Conservation (phyloP, 35 echinoderm and acorn worm species). For the Amphiura filiformis region DNA sequence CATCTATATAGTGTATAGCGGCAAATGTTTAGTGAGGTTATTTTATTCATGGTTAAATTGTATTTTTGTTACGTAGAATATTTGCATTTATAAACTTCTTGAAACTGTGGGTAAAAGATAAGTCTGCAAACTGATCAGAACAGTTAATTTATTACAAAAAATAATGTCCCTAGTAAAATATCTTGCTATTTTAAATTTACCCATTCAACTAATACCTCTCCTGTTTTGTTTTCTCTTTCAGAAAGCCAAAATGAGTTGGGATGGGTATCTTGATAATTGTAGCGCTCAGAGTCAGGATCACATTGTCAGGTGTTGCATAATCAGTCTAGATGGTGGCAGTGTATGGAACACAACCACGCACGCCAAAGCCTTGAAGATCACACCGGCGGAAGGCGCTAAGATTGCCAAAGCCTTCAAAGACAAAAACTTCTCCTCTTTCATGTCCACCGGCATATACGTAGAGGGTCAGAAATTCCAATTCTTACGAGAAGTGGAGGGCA, state of each 20-base stretch:
- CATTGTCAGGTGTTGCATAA: neutral
- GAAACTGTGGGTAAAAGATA: too few species aligned
- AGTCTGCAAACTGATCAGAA: too few species aligned
- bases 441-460: slow-evolving; percentile 27
- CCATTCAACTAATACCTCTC: too few species aligned
- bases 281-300: slow-evolving; percentile 13
- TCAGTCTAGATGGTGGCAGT: slow-evolving; percentile 65
- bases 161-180: too few species aligned
- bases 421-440: slow-evolving; percentile 56
- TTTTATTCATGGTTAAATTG: too few species aligned
- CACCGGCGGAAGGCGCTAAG: neutral
- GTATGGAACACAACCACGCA: slow-evolving; percentile 60
- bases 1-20: too few species aligned
- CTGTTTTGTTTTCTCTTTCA: too few species aligned
- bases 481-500: slow-evolving; percentile 61
- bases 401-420: slow-evolving; percentile 58
- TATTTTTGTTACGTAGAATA: too few species aligned
- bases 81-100: too few species aligned
- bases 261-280: slow-evolving; percentile 35
- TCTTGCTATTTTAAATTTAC: too few species aligned
- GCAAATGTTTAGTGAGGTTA: too few species aligned
- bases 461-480: slow-evolving; percentile 71
- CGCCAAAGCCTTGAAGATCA: slow-evolving; percentile 36
- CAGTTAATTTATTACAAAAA: too few species aligned
- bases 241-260: slow-evolving; percentile 28